phyloP scores from a whole-genome alignment of 2,888 invertebrate species.

The Troides aeacus region DNA sequence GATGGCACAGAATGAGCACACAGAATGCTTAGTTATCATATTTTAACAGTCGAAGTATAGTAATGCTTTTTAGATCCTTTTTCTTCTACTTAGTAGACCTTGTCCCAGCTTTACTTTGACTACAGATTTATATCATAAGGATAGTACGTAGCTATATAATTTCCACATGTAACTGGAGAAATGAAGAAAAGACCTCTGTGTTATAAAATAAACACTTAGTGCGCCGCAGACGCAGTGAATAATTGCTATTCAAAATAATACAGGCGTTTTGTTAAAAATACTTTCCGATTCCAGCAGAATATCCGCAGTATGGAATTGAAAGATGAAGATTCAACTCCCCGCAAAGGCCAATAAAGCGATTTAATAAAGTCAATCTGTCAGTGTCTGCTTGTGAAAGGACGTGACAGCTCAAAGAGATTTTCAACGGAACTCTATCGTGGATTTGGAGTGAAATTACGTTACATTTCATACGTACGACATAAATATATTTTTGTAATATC shows the following conservation, averaged over 20 bases:
- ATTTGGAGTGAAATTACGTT: neutral
- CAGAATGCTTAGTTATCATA: too few relatives aligned
- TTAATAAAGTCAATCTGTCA: slow-evolving; percentile 15
- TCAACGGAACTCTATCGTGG: slow-evolving; percentile 1
- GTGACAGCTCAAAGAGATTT: slow-evolving; percentile 13
- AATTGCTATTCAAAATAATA: neutral
- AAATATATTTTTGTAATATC: neutral
- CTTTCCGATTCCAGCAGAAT: neutral
- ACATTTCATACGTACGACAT: neutral
- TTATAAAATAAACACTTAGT: too few relatives aligned
- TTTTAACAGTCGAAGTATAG: too few relatives aligned
- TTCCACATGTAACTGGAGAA: too few relatives aligned
- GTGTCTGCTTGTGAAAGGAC: slow-evolving; percentile 12
- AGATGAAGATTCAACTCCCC: slow-evolving; percentile 4
- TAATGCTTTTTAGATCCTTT: too few relatives aligned
- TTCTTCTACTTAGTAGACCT: too few relatives aligned
- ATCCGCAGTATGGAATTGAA: neutral
- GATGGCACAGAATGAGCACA: too few relatives aligned
- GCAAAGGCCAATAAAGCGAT: slow-evolving; percentile 1
- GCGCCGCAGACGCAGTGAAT: neutral
- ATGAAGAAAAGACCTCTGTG: too few relatives aligned
- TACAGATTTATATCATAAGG: too few relatives aligned
- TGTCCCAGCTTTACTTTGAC: too few relatives aligned
- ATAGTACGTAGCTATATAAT: too few relatives aligned
- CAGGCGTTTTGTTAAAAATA: neutral